These are phyloP conservation scores for Eulemur mongoz DNA, from an alignment of 2,797 vertebrate species.

Conservation along the genomic window DNA sequence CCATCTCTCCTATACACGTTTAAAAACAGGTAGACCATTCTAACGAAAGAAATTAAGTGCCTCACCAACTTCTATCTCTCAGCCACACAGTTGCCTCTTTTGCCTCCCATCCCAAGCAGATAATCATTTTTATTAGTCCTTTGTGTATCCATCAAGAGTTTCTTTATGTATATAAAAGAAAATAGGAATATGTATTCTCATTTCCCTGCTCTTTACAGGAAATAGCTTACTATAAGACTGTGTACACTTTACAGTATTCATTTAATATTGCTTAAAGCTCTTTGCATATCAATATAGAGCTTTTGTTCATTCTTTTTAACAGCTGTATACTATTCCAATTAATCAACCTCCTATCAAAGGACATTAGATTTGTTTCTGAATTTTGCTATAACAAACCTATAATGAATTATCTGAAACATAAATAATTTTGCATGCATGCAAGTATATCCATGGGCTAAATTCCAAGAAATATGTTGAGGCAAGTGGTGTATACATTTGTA, in stretches of 20 bases:
- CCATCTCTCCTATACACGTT: neutral
- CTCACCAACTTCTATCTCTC: neutral
- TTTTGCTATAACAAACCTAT: conserved; percentile 23
- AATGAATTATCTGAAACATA: neutral
- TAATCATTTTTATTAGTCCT: neutral
- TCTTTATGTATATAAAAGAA: neutral
- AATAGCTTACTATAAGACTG: neutral
- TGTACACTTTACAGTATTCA: neutral
- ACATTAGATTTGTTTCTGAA: neutral
- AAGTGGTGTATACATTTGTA: neutral
- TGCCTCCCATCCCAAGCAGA: neutral
- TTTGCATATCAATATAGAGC: neutral
- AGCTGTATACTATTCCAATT: neutral
- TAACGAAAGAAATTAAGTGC: conserved; percentile 22
- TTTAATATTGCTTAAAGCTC: neutral
- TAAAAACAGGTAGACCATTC: neutral
- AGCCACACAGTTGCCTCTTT: neutral
- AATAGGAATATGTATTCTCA: neutral
- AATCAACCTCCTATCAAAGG: neutral
- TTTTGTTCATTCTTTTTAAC: neutral
- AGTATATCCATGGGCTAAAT: neutral
- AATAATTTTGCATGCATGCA: neutral
- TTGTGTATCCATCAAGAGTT: neutral
- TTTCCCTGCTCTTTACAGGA: neutral
- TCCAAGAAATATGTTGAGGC: neutral